These are phyloP conservation scores for Acleris laterana DNA, from an alignment of 2,888 invertebrate genomes.

Conservation along the genomic window DNA sequence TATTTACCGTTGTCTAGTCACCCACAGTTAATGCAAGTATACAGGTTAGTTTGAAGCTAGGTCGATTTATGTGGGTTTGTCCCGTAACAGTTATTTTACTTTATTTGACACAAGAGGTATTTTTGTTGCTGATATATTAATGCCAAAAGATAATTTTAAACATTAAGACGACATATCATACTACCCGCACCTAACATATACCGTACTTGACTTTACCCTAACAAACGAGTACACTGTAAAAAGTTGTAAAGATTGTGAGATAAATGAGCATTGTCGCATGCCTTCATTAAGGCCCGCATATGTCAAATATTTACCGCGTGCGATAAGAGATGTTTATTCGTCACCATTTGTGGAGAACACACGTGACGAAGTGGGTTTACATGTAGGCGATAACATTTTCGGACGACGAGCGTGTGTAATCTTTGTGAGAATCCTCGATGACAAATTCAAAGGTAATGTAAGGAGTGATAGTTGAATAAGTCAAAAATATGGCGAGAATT, in stretches of 20 bases:
- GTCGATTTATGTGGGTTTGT: too few species aligned
- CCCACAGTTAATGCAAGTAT: too few species aligned
- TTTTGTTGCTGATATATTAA: neutral
- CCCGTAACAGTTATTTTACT: too few species aligned
- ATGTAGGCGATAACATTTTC: slow-evolving; percentile 21
- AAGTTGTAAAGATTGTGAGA: slow-evolving; percentile 53
- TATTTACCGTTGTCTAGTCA: too few species aligned
- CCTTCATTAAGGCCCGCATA: slow-evolving; percentile 68
- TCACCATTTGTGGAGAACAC: slow-evolving; percentile 46
- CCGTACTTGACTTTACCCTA: slow-evolving; percentile 27
- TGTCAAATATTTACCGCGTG: slow-evolving; percentile 67
- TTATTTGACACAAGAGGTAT: too few species aligned
- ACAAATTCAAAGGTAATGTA: neutral
- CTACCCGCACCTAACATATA: slow-evolving; percentile 22
- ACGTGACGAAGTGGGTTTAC: slow-evolving; percentile 29
- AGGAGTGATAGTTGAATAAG: neutral
- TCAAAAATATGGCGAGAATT: too few species aligned
- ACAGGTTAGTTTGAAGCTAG: too few species aligned
- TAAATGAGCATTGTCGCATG: slow-evolving; percentile 53
- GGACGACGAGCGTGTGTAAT: slow-evolving; percentile 3
- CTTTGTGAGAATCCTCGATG: slow-evolving; percentile 1
- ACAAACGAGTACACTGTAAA: slow-evolving; percentile 50
- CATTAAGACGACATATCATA: neutral
- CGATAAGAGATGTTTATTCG: slow-evolving; percentile 58
- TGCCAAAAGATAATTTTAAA: neutral